phyloP scores from a whole-genome alignment of 2,797 vertebrate genomes.

The Spinus pinus region DNA sequence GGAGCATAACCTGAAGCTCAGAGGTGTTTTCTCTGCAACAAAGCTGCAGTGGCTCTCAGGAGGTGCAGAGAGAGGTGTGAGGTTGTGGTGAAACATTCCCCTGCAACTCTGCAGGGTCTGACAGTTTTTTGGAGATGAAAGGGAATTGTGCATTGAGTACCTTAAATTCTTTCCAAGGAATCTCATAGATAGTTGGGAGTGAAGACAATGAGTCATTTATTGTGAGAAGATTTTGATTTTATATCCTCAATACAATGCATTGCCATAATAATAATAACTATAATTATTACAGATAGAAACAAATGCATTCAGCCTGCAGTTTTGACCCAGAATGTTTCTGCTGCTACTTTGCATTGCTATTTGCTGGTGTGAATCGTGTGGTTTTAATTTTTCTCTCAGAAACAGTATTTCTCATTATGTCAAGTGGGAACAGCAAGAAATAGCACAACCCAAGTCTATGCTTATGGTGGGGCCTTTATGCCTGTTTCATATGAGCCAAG shows the following conservation, averaged over 20 bases:
- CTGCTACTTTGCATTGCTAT: constrained; percentile 21
- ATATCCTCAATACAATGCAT: constrained; percentile 65
- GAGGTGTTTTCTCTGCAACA: not conserved
- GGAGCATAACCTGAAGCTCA: not conserved
- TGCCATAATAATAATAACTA: constrained; percentile 72
- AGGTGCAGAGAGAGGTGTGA: not conserved
- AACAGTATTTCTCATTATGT: not conserved
- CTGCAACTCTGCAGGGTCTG: not conserved
- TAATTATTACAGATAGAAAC: constrained; percentile 67
- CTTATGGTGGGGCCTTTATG: not conserved
- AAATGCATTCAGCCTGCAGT: constrained; percentile 52
- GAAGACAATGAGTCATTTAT: constrained; percentile 69
- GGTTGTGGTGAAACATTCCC: not conserved
- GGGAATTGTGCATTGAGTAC: not conserved
- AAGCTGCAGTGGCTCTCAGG: not conserved
- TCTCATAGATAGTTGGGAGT: constrained; percentile 63
- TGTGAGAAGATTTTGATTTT: constrained; percentile 72
- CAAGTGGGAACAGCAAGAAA: not conserved
- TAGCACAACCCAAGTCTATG: not conserved
- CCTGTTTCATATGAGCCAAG: not conserved
- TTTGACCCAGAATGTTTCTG: constrained; percentile 58
- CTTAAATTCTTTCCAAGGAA: constrained; percentile 67
- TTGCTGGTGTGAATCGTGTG: not conserved
- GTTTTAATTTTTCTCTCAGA: not conserved
- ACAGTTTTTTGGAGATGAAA: constrained; percentile 27